phyloP scores from a whole-genome alignment of 2,113 vertebrate species.

The Chloropsis cyanopogon region DNA sequence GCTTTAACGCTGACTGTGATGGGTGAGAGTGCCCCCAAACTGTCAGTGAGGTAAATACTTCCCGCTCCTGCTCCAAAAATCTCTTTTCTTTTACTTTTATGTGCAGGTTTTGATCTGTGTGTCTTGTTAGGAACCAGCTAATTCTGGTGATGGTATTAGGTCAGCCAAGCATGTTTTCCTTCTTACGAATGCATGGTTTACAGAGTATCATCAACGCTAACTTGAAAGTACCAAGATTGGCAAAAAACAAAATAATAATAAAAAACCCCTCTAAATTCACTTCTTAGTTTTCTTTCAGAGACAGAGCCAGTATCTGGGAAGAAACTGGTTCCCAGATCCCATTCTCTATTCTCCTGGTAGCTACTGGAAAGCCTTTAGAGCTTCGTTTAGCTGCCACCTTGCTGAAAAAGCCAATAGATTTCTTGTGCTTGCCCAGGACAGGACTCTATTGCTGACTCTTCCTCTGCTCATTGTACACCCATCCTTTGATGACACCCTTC shows the following conservation, averaged over 20 bases:
- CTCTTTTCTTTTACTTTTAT: constrained; percentile 25
- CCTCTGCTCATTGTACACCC: neutral
- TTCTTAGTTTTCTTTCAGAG: neutral
- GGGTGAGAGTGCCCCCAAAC: constrained; percentile 25
- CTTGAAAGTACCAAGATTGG: neutral
- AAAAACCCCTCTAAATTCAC: neutral
- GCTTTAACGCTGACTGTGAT: neutral
- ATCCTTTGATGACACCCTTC: neutral
- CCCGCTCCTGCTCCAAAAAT: neutral
- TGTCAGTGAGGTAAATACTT: neutral
- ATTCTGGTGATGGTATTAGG: constrained; percentile 14
- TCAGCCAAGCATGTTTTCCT: neutral
- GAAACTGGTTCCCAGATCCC: neutral
- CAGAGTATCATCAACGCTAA: neutral
- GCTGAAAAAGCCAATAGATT: neutral
- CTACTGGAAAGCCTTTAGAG: neutral
- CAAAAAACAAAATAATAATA: neutral
- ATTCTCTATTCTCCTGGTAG: neutral
- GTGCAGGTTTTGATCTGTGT: neutral
- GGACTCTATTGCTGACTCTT: neutral
- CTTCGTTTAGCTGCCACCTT: neutral
- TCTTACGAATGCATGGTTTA: neutral
- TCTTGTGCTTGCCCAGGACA: neutral
- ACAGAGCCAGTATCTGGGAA: neutral
- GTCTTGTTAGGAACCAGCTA: neutral